Conservation (phyloP, 1,140 invertebrate species). For the Drosophila sp. region DNA sequence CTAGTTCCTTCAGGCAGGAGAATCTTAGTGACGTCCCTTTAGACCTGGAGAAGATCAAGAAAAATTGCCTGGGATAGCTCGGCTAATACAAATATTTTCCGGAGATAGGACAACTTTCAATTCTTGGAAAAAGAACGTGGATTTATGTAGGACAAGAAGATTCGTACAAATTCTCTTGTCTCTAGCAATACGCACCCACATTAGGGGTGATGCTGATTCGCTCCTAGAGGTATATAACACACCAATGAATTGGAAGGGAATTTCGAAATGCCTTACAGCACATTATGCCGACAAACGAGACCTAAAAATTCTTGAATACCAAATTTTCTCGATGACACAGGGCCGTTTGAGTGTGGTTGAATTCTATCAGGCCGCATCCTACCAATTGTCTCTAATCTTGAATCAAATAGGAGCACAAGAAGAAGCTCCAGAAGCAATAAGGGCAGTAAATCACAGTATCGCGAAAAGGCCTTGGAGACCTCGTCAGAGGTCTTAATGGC, state of each 20-base stretch:
- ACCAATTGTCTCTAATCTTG: constrained; percentile 14
- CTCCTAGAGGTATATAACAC: constrained; percentile 11
- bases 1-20: no score
- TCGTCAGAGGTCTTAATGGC: constrained; percentile 15
- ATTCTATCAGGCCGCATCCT: constrained; percentile 12
- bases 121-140: constrained; percentile 12
- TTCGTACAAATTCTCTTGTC: constrained; percentile 2
- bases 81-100: no score
- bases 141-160: constrained; percentile 6
- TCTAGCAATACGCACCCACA: neutral
- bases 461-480: constrained; percentile 11
- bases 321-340: constrained; percentile 6
- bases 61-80: neutral
- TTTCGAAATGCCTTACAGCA: neutral
- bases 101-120: neutral
- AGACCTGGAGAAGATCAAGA: constrained; percentile 3
- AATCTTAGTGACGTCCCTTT: neutral
- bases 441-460: constrained; percentile 9
- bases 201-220: constrained; percentile 9
- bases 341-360: constrained; percentile 6
- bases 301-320: constrained; percentile 11
- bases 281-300: constrained; percentile 6
- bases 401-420: constrained; percentile 10
- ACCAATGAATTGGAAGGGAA: no score
- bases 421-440: constrained; percentile 1